Evolutionary conservation across 2,888 invertebrate species (phyloP).

Genomic region (Leucophenga montana): DNA sequence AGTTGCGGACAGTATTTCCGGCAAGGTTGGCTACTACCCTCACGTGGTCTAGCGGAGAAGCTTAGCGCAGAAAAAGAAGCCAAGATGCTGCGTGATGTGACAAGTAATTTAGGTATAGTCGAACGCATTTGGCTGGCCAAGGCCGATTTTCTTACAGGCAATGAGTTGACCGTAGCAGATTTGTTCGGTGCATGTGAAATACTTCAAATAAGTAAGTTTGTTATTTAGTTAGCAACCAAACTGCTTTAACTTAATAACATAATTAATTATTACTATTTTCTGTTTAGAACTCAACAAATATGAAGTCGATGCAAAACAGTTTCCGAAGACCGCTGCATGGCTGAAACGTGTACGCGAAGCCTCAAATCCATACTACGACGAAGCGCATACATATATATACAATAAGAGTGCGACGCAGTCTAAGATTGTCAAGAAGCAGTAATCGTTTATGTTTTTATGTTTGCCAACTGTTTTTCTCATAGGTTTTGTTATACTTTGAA

Average conservation of each 20-base stretch:
- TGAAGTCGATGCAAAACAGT: slow-evolving; percentile 75
- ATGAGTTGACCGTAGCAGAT: slow-evolving; percentile 81
- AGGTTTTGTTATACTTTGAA: too few species aligned
- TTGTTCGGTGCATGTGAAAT: slow-evolving; percentile 82
- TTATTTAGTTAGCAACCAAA: slow-evolving; percentile 79
- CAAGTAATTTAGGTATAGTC: slow-evolving; percentile 75
- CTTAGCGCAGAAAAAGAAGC: slow-evolving; percentile 71
- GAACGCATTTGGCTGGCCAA: slow-evolving; percentile 76
- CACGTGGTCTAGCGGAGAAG: slow-evolving; percentile 71
- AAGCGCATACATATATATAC: slow-evolving; percentile 76
- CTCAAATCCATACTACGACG: slow-evolving; percentile 78
- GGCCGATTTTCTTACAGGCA: slow-evolving; percentile 75
- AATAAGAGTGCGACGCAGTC: slow-evolving; percentile 67
- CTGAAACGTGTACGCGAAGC: slow-evolving; percentile 77
- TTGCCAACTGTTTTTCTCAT: too few species aligned
- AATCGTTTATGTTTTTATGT: not conserved
- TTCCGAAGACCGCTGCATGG: slow-evolving; percentile 78
- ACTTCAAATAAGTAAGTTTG: slow-evolving; percentile 72
- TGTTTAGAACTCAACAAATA: slow-evolving; percentile 78
- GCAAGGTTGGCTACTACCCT: slow-evolving; percentile 74
- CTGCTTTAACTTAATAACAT: slow-evolving; percentile 74
- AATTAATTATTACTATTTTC: slow-evolving; percentile 33
- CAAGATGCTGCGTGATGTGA: slow-evolving; percentile 73
- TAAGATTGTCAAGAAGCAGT: not conserved
- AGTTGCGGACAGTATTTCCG: slow-evolving; percentile 76